Conservation (phyloP, 2,113 vertebrate species). For the Donacobius atricapilla region DNA sequence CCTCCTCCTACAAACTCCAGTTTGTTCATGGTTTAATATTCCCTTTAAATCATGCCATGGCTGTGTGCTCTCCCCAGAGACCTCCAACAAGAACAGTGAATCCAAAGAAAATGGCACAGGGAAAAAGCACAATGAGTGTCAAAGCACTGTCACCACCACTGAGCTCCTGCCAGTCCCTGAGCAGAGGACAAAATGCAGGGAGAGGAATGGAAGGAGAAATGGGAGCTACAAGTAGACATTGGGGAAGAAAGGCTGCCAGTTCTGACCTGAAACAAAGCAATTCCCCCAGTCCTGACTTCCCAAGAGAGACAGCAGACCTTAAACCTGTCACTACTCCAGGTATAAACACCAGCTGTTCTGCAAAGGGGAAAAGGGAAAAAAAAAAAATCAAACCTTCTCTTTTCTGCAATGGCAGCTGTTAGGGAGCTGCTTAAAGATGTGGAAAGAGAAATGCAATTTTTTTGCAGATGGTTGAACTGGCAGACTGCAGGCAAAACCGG, state of each 20-base stretch:
- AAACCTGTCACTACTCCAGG: background rate
- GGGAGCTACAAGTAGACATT: background rate
- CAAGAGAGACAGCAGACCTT: background rate
- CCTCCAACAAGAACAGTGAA: background rate
- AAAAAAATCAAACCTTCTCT: background rate
- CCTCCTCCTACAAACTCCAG: background rate
- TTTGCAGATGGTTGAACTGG: background rate
- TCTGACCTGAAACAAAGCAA: background rate
- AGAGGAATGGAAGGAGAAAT: background rate
- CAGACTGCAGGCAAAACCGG: background rate
- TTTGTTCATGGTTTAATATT: background rate
- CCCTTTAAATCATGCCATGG: background rate
- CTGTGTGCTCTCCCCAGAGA: background rate
- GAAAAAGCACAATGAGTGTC: background rate
- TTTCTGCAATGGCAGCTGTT: background rate
- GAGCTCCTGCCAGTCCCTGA: background rate
- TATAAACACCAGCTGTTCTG: background rate
- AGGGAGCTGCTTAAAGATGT: background rate
- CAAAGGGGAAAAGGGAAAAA: background rate
- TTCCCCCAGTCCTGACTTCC: background rate
- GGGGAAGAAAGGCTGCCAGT: background rate
- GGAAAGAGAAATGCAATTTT: background rate
- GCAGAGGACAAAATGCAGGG: background rate
- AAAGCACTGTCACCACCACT: background rate
- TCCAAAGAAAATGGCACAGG: background rate